Conservation (phyloP, 2,113 vertebrate genomes). For the Saccopteryx bilineata region DNA sequence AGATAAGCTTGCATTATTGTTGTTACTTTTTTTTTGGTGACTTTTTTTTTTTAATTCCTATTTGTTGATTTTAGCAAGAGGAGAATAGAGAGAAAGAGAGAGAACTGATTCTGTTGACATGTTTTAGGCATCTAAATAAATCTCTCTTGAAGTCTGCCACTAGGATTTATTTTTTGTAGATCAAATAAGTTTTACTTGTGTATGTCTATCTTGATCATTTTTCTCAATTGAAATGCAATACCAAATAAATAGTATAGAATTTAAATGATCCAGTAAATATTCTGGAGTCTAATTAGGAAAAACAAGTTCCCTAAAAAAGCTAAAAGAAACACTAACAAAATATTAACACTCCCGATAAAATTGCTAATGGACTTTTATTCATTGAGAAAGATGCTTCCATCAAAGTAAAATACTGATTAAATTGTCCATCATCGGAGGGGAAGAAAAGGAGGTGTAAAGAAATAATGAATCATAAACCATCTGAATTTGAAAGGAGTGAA, state of each 20-base stretch:
- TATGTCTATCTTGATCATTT: neutral
- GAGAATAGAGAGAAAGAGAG: neutral
- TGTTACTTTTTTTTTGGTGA: too few species aligned
- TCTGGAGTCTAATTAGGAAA: neutral
- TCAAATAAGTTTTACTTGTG: neutral
- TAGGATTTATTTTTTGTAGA: neutral
- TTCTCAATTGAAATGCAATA: neutral
- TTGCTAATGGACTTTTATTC: neutral
- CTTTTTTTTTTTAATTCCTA: too few species aligned
- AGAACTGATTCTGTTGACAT: neutral
- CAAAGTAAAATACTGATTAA: neutral
- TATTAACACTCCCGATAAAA: neutral
- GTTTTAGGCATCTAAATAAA: neutral
- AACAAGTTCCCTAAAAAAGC: neutral
- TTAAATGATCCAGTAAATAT: neutral
- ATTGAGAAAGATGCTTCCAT: neutral
- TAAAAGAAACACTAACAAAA: neutral
- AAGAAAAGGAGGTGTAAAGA: neutral
- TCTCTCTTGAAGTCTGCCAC: neutral
- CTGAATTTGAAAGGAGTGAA: neutral
- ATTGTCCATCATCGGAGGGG: neutral
- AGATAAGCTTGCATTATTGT: neutral
- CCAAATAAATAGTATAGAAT: neutral
- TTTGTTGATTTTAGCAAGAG: neutral
- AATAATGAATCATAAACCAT: neutral